Base-by-base conservation (phyloP, 1,140 invertebrate genomes). In the Sycophaga agraensis region DNA sequence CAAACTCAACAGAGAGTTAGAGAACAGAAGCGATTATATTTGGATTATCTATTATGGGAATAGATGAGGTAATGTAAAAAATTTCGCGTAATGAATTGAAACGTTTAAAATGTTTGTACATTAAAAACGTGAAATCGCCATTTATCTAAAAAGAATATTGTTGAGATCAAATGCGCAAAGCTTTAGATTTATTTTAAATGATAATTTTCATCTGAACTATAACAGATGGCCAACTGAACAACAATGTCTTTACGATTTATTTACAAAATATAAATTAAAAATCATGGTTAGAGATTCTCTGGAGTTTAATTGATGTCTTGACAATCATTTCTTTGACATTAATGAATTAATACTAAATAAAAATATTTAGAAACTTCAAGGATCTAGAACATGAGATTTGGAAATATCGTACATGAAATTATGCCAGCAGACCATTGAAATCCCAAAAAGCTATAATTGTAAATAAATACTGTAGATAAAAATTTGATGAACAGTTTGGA, bases 231-330 rank as follows among this genome's bases (percentile, higher is more conserved):
- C 5, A 37, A 16, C 22, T 39, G 14, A 35, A 40, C 35, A 54
- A 54, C 35, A 54, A 54, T 21, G 50, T 19, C 50, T 54, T 54
- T 24, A 40, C n/a, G n/a, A n/a, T n/a, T n/a, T n/a, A n/a, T n/a
- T n/a, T n/a, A n/a, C n/a, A n/a, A n/a, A n/a, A n/a, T 26, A 54
- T 24, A 9, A 54, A 54, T 7, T 12, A 37, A 46, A 22, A 43
- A 49, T 17, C 28, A 59, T 49, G 16, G 19, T 40, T 24, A 50
- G 21, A 19, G 34, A 39, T 51, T 22, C 34, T 51, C 49, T 51
- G 31, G 39, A 37, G 2, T 39, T 60, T 57, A 34, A 58, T 37
- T n/a, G n/a, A n/a, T n/a, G n/a, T n/a, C n/a, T n/a, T n/a, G n/a
- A n/a, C n/a, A n/a, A n/a, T n/a, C n/a, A n/a, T n/a, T n/a, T n/a